Base-by-base conservation (phyloP, 2,113 vertebrate genomes). In the Potamarius usumacintae region DNA sequence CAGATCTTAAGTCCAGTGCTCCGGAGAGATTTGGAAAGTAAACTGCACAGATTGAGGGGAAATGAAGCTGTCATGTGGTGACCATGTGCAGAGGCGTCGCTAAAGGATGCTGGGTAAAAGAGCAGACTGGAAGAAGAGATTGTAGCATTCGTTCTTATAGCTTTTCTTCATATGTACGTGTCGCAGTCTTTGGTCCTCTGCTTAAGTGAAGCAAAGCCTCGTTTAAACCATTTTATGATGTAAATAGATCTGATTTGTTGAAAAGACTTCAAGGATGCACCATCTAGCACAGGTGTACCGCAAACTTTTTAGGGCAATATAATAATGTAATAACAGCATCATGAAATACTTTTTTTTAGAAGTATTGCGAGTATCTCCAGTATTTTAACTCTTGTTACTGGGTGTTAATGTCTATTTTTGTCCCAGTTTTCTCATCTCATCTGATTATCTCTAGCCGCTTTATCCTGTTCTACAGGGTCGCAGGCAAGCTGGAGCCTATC, bases 61-160 rank as follows among this genome's bases (percentile, higher is more conserved):
- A 79, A 50, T 27, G 55, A 76, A 52, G 76, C 60, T 5, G 48
- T 78, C 22, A 90, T 90, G 89, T 84, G 85, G 84, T 72, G 42
- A 85, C 87, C 93, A 92, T 92, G 90, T 92, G 92, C 50, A 15
- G 52, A 30, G 72, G 60, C 34, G 50, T 57, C 82, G 88, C 83
- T 86, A 77, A 81, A 50, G 71, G 86, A 90, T 57, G 57, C 82
- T 89, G 83, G 78, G 62, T 93, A 94, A 93, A 90, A 93, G 90
- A 20, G 55, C 78, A 80, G 27, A 58, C n/a, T 34, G 55, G 27
- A 58, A 8, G 52, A 55, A 34, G 50, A 57, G 76, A 27, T 4
- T 27, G 52, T 9, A 15, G 12, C 0, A 3, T 25, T 53, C 11
- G 11, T 52, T 77, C 22, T 6, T 53, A 14, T 52, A 52, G 50